Percentiles rank a stretch among this genome's conserved stretches.
Conservation (phyloP, 2,888 invertebrate genomes). For the Caenorhabditis doughertyi region DNA sequence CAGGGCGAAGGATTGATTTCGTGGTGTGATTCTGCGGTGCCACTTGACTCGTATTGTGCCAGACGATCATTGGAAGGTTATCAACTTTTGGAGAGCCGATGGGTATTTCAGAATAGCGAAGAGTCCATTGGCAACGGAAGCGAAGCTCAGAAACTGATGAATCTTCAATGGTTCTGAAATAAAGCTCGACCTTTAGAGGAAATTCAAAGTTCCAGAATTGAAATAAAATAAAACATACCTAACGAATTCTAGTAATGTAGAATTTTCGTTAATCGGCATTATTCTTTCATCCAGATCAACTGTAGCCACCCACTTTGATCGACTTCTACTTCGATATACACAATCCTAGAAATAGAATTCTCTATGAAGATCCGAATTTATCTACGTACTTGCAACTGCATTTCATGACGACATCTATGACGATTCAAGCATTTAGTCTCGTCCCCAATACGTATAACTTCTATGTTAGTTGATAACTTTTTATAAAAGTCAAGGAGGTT, state of each 20-base stretch:
- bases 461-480: neutral
- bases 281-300: conserved; percentile 71
- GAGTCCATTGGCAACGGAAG: conserved; percentile 69
- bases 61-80: conserved; percentile 59
- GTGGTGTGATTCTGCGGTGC: conserved; percentile 72
- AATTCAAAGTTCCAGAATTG: too few relatives aligned
- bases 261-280: conserved; percentile 31
- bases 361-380: neutral
- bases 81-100: conserved; percentile 23
- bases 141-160: conserved; percentile 56
- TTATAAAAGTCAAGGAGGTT: conserved; percentile 54
- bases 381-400: conserved; percentile 65
- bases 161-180: conserved; percentile 14
- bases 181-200: neutral
- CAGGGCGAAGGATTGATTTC: conserved; percentile 64
- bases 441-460: conserved; percentile 57
- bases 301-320: conserved; percentile 57
- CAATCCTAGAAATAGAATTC: conserved; percentile 68
- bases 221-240: neutral
- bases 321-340: conserved; percentile 43
- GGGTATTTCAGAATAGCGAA: conserved; percentile 64
- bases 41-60: conserved; percentile 71
- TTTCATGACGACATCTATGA: conserved; percentile 71
- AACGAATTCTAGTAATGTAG: conserved; percentile 34
- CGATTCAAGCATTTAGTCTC: conserved; percentile 62